phyloP scores from a whole-genome alignment of 1,140 invertebrate genomes.

The Drosophila mauritiana region DNA sequence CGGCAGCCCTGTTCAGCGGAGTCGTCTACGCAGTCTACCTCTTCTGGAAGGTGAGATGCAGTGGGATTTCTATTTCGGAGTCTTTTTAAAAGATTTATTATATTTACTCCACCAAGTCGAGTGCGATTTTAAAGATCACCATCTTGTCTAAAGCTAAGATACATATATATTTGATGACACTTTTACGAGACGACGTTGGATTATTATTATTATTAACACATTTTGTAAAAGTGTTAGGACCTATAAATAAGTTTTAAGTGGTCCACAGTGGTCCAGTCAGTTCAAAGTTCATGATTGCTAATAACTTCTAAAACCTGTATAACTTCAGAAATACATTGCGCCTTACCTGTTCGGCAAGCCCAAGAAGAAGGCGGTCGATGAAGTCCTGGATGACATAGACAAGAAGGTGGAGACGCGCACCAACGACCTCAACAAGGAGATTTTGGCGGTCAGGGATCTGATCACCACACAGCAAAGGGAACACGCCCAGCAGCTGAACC shows the following conservation, averaged over 20 bases:
- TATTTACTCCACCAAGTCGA: background rate
- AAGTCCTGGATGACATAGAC: slow-evolving; percentile 88
- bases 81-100: background rate
- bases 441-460: slow-evolving; percentile 85
- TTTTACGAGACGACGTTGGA: background rate
- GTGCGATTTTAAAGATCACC: slow-evolving; percentile 12
- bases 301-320: too few species aligned
- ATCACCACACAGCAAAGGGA: slow-evolving; percentile 82
- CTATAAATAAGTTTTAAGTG: too few species aligned
- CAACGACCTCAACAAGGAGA: slow-evolving; percentile 86
- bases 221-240: background rate
- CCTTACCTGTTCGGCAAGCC: slow-evolving; percentile 88
- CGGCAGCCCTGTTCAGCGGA: slow-evolving; percentile 89
- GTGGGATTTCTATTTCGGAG: background rate
- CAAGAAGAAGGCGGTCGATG: slow-evolving; percentile 87
- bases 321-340: slow-evolving; percentile 87
- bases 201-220: background rate
- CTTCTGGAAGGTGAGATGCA: slow-evolving; percentile 88
- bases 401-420: slow-evolving; percentile 88
- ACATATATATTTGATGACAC: background rate
- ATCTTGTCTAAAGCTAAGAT: background rate
- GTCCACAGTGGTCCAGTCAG: too few species aligned
- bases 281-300: background rate
- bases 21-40: slow-evolving; percentile 89
- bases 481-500: slow-evolving; percentile 86